Evolutionary conservation across 2,113 vertebrate species (phyloP).

Genomic region (Bucco capensis): DNA sequence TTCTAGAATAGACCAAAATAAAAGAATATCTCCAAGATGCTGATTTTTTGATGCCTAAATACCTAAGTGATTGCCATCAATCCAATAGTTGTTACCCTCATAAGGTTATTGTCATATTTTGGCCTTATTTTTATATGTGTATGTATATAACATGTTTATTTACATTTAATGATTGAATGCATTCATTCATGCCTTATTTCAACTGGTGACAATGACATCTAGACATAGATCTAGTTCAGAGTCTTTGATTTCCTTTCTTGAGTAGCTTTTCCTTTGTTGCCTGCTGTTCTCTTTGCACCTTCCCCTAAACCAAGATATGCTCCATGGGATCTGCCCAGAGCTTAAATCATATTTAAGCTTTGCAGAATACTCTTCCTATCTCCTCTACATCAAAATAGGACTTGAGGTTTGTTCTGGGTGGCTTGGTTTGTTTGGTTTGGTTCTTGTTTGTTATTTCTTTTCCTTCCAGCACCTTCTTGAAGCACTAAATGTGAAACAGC

Average conservation of each 20-base stretch:
- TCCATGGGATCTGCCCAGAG: background rate
- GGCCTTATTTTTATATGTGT: background rate
- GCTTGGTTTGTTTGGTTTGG: background rate
- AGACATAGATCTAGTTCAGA: background rate
- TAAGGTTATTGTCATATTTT: background rate
- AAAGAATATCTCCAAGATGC: background rate
- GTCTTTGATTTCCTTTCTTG: background rate
- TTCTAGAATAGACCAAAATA: background rate
- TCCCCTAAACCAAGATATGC: background rate
- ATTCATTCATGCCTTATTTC: background rate
- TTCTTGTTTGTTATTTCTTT: background rate
- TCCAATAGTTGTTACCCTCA: background rate
- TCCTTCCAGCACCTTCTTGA: background rate
- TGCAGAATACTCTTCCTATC: background rate
- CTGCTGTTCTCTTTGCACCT: background rate
- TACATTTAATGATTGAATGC: background rate
- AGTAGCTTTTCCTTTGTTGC: background rate
- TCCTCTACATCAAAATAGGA: background rate
- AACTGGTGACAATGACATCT: background rate
- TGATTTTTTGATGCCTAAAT: background rate
- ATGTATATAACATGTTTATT: background rate
- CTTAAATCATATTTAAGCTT: background rate
- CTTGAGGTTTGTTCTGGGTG: background rate
- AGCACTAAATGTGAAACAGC: background rate
- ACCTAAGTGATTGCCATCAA: background rate